These are phyloP conservation scores for Calidris pygmaea DNA, from an alignment of 2,113 vertebrate genomes.

Conservation along the genomic window DNA sequence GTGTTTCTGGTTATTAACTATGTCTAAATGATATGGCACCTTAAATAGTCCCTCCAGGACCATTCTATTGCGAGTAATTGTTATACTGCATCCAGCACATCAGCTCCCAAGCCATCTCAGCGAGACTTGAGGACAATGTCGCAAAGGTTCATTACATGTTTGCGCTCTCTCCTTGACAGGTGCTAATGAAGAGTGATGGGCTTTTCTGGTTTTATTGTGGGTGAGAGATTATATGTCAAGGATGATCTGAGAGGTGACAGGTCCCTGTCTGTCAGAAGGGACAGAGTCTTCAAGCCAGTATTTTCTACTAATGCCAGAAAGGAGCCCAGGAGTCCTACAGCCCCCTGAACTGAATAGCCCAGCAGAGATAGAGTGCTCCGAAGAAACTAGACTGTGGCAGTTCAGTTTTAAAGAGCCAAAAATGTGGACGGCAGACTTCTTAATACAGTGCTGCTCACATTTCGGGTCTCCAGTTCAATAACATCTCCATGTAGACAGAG, in stretches of 20 bases:
- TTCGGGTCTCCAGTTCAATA: neutral
- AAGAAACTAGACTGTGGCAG: neutral
- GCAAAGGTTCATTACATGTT: neutral
- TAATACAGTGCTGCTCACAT: neutral
- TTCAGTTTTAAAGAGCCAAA: neutral
- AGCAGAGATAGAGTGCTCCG: neutral
- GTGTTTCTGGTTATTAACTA: neutral
- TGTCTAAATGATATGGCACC: neutral
- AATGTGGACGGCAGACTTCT: rapidly evolving
- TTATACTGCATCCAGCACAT: rapidly evolving
- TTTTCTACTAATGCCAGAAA: neutral
- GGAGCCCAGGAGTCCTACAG: neutral
- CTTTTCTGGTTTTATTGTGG: neutral
- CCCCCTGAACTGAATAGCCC: neutral
- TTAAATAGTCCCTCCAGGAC: neutral
- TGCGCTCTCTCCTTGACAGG: neutral
- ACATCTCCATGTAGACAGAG: neutral
- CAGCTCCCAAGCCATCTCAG: neutral
- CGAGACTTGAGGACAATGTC: neutral
- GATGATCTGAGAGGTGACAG: neutral
- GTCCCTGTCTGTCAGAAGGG: neutral
- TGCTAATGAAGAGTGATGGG: neutral
- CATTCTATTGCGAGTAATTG: neutral
- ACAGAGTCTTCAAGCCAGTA: neutral
- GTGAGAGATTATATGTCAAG: neutral